A percentile compares a stretch with the other conserved stretches of the same genome.
phyloP scores from a whole-genome alignment of 2,888 invertebrate species.

The Drosophila parthenogenetica region DNA sequence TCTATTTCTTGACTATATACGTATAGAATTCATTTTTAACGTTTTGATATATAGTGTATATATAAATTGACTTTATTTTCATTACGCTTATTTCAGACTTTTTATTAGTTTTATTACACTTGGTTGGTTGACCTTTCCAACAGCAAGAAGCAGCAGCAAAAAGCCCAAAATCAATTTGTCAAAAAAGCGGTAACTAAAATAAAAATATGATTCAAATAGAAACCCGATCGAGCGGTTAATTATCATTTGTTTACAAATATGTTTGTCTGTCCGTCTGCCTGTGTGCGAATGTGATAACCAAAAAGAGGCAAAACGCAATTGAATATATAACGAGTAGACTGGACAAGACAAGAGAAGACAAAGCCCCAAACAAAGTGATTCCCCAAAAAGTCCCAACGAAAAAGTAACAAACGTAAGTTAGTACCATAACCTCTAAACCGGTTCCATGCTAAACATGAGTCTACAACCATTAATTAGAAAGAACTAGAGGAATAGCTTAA shows the following conservation, averaged over 20 bases:
- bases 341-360: slow-evolving; percentile 10
- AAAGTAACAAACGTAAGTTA: slow-evolving; percentile 11
- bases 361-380: slow-evolving; percentile 35
- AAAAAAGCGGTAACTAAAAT: slow-evolving; percentile 8
- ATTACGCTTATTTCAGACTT: neutral
- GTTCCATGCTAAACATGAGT: slow-evolving; percentile 21
- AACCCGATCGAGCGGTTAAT: slow-evolving; percentile 47
- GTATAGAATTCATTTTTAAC: neutral
- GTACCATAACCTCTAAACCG: slow-evolving; percentile 32
- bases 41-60: neutral
- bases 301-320: slow-evolving; percentile 29
- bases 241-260: slow-evolving; percentile 56
- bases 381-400: slow-evolving; percentile 29
- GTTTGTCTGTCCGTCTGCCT: neutral
- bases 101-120: neutral
- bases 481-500: neutral
- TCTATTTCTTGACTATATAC: slow-evolving; percentile 2
- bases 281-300: slow-evolving; percentile 28
- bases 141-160: neutral
- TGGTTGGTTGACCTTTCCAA: slow-evolving; percentile 32
- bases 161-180: slow-evolving; percentile 19
- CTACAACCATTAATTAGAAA: slow-evolving; percentile 28
- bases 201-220: slow-evolving; percentile 30
- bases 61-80: slow-evolving; percentile 2
- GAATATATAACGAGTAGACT: slow-evolving; percentile 35